These are phyloP conservation scores for Eutrigla gurnardus DNA, from an alignment of 2,797 vertebrate genomes.

Conservation along the genomic window DNA sequence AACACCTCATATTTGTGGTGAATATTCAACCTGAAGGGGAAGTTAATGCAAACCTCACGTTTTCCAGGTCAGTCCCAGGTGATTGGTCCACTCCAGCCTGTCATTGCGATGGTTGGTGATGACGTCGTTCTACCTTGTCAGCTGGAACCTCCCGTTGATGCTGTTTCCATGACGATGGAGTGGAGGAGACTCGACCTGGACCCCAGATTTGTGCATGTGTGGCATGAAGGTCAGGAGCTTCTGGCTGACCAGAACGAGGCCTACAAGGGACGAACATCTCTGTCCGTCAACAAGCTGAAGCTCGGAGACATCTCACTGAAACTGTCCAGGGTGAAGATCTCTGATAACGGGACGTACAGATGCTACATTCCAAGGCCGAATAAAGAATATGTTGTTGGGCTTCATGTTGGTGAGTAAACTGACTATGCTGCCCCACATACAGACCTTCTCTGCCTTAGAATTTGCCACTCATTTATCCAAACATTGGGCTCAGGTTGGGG, in stretches of 20 bases:
- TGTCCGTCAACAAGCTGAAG: slow-evolving; percentile 46
- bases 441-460: too few relatives aligned
- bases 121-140: slow-evolving; percentile 33
- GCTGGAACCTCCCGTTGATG: slow-evolving; percentile 1
- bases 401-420: slow-evolving; percentile 21
- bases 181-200: slow-evolving; percentile 31
- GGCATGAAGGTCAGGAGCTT: background rate
- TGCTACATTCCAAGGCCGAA: slow-evolving; percentile 48
- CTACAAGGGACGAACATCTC: slow-evolving; percentile 45
- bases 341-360: slow-evolving; percentile 64
- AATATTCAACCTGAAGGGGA: background rate
- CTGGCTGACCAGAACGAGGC: background rate
- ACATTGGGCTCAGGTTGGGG: too few relatives aligned
- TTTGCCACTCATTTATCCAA: background rate
- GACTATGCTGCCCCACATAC: background rate
- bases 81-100: background rate
- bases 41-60: too few relatives aligned
- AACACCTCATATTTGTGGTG: background rate
- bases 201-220: slow-evolving; percentile 25
- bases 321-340: slow-evolving; percentile 31
- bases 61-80: slow-evolving; percentile 7
- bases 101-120: slow-evolving; percentile 16
- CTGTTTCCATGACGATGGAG: slow-evolving; percentile 26
- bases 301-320: slow-evolving; percentile 36
- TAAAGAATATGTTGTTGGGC: background rate